A percentile compares a stretch with the other conserved stretches of the same genome.
Conservation (phyloP, 2,113 vertebrate species). For the Tympanuchus pallidicinctus region DNA sequence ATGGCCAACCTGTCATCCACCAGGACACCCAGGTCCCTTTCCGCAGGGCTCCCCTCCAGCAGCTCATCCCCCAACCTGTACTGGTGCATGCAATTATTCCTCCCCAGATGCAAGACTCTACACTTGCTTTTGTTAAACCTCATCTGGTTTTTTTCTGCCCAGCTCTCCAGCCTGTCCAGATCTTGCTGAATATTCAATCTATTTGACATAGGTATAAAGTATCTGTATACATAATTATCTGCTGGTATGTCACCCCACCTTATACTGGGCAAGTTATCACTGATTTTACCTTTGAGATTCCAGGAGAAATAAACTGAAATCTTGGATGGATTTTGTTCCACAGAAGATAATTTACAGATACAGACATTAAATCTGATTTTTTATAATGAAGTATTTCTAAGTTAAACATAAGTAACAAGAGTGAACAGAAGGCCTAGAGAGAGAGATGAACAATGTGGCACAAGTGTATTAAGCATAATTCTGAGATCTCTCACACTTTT, state of each 20-base stretch:
- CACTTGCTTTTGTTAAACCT: no score
- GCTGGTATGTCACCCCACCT: background rate
- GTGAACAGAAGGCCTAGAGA: background rate
- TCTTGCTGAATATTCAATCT: background rate
- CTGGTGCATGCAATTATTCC: no score
- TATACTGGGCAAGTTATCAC: background rate
- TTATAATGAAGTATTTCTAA: background rate
- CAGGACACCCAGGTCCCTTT: no score
- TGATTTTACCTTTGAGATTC: background rate
- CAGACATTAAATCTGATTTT: background rate
- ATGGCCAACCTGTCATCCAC: no score
- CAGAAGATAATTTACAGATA: background rate
- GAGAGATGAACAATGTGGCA: accelerated
- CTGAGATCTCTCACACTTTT: background rate
- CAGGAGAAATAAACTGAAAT: background rate
- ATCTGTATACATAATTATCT: background rate
- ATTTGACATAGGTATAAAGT: background rate
- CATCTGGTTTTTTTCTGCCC: no score
- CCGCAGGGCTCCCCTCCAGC: no score
- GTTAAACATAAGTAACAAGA: background rate
- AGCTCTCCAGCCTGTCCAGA: no score
- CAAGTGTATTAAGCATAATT: background rate
- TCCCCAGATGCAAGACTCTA: no score
- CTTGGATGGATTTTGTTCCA: background rate
- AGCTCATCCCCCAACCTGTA: no score